phyloP scores from a whole-genome alignment of 2,888 invertebrate species.

The Acronicta psi region DNA sequence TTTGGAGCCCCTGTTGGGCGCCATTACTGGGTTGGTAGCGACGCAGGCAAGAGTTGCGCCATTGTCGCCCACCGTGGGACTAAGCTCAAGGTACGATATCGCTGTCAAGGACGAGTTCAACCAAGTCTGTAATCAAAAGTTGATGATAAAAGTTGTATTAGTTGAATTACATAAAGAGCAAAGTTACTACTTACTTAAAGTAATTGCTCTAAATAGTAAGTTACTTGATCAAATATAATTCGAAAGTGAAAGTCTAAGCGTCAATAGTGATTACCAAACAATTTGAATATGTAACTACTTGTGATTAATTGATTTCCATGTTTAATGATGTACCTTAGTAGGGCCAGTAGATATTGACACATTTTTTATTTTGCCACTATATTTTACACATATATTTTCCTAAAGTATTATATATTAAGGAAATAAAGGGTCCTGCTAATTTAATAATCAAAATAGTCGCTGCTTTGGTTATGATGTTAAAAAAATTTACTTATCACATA shows the following conservation, averaged over 20 bases:
- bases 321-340: no score
- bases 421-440: no score
- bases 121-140: constrained; percentile 71
- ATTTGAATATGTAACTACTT: not conserved
- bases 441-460: no score
- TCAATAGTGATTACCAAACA: constrained; percentile 22
- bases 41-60: constrained; percentile 84
- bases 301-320: not conserved
- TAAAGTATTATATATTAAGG: no score
- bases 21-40: constrained; percentile 83
- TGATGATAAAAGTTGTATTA: no score
- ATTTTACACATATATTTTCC: no score
- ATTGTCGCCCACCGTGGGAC: constrained; percentile 76
- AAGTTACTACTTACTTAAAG: constrained; percentile 1
- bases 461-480: no score
- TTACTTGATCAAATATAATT: constrained; percentile 28
- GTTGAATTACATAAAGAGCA: no score
- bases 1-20: constrained; percentile 80
- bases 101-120: constrained; percentile 72
- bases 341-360: no score
- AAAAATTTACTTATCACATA: no score
- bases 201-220: constrained; percentile 1
- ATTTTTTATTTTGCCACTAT: no score
- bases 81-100: constrained; percentile 77
- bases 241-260: constrained; percentile 10